A percentile compares a stretch with the other conserved stretches of the same genome.
phyloP scores from a whole-genome alignment of 2,113 vertebrate species.

The Hippolais icterina region DNA sequence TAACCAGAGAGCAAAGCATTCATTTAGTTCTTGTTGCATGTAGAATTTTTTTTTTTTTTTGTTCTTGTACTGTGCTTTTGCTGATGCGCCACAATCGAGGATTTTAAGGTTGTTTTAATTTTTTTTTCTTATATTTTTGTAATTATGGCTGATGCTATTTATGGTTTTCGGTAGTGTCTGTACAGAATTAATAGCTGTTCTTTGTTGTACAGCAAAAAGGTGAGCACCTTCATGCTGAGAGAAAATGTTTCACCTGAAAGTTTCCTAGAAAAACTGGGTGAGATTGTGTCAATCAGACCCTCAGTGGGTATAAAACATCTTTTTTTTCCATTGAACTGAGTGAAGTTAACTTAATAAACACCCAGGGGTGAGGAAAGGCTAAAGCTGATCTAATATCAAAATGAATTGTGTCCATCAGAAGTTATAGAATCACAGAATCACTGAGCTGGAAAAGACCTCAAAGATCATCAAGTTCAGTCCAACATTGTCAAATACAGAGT shows the following conservation, averaged over 20 bases:
- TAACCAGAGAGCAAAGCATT: background rate
- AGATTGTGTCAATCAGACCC: background rate
- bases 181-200: background rate
- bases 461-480: background rate
- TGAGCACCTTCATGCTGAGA: background rate
- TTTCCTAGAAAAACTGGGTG: background rate
- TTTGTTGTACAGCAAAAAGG: background rate
- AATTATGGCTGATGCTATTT: background rate
- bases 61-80: slow-evolving; percentile 43
- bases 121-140: background rate
- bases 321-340: background rate
- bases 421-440: background rate
- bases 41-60: background rate
- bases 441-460: background rate
- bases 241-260: background rate
- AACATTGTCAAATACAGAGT: background rate
- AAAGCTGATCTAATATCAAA: background rate
- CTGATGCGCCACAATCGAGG: background rate
- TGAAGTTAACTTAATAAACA: background rate
- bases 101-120: background rate
- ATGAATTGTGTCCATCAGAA: background rate
- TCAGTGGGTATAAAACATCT: background rate
- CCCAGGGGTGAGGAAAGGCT: background rate
- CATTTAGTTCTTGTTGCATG: slow-evolving; percentile 55
- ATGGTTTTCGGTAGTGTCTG: background rate